Percentiles rank a stretch among this genome's conserved stretches.
phyloP scores from a whole-genome alignment of 2,113 vertebrate genomes.

The human (Homo sapiens) region GRCh38 chr9:25790001-25790500 shows the following conservation, averaged over 20 bases:
- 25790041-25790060: neutral
- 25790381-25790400: neutral
- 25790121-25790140: neutral
- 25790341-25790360: neutral
- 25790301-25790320: conserved; percentile 4
- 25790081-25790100: neutral
- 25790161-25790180: neutral
- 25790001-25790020: neutral
- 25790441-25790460: neutral
- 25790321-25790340: neutral
- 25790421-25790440: neutral
- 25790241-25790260: neutral
- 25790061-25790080: neutral
- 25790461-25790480: neutral
- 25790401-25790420: neutral
- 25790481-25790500: neutral
- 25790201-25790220: neutral
- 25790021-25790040: neutral
- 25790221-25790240: neutral
- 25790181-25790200: neutral
- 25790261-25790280: neutral
- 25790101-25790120: neutral
- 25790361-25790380: neutral
- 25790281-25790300: neutral
- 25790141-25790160: neutral